A percentile compares a stretch with the other conserved stretches of the same genome.
phyloP scores from a whole-genome alignment of 2,797 vertebrate species.

The Zenarchopterus dispar region DNA sequence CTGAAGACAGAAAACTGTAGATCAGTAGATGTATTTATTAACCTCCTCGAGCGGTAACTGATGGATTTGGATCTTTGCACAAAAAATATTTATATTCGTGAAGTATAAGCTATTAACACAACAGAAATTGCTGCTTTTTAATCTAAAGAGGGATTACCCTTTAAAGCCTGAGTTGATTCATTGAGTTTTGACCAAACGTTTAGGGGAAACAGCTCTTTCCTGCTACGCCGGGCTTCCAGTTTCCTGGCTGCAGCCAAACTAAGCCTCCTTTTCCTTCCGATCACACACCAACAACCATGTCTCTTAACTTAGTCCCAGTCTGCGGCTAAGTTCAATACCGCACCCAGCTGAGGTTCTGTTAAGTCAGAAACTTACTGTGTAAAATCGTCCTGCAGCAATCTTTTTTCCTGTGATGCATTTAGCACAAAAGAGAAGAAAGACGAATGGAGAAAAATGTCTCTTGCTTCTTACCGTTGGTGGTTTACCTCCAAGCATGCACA shows the following conservation, averaged over 20 bases:
- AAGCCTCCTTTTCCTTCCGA: constrained; percentile 45
- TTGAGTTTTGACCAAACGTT: neutral
- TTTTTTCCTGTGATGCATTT: neutral
- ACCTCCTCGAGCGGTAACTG: too few species aligned
- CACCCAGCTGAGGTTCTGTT: neutral
- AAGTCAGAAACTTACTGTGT: neutral
- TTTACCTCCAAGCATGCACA: constrained; percentile 14
- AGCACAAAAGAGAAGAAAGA: neutral
- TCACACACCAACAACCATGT: constrained; percentile 29
- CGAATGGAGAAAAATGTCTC: neutral
- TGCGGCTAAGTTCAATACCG: neutral
- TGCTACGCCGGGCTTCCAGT: neutral
- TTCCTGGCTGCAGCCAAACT: constrained; percentile 31
- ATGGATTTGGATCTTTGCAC: too few species aligned
- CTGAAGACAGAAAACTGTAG: too few species aligned
- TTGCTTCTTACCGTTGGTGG: constrained; percentile 42
- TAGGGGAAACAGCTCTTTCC: neutral
- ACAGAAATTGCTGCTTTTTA: neutral
- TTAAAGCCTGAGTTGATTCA: neutral
- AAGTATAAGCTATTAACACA: neutral
- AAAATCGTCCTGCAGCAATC: neutral
- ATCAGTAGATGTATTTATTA: too few species aligned
- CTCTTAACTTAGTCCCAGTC: neutral
- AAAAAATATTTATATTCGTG: too few species aligned
- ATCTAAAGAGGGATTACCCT: neutral